A percentile compares a stretch with the other conserved stretches of the same genome.
Conservation (phyloP, 2,797 vertebrate genomes). For the Leontocebus nigricollis region DNA sequence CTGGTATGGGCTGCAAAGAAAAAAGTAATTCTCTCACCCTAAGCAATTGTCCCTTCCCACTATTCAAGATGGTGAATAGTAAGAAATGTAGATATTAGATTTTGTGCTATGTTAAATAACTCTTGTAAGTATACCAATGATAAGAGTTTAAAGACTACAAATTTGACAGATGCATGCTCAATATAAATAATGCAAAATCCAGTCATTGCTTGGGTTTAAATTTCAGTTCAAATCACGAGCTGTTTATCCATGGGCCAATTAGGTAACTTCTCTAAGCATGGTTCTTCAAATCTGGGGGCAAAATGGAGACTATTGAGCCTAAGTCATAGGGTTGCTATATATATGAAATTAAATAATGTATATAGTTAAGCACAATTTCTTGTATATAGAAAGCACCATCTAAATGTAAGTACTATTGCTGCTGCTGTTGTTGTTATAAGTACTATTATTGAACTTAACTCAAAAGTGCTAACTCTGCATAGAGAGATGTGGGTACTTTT, state of each 20-base stretch:
- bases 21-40: neutral
- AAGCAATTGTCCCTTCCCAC: neutral
- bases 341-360: neutral
- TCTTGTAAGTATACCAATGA: neutral
- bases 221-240: neutral
- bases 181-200: neutral
- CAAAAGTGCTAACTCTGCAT: neutral
- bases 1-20: neutral
- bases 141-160: neutral
- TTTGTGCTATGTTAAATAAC: neutral
- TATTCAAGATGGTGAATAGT: neutral
- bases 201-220: neutral
- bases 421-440: neutral
- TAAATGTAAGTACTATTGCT: neutral
- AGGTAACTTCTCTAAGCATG: neutral
- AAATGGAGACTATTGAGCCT: neutral
- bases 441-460: neutral
- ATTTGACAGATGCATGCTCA: neutral
- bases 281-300: neutral
- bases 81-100: neutral
- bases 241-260: neutral
- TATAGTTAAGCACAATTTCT: neutral
- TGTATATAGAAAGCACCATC: neutral
- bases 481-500: neutral
- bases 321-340: neutral